phyloP scores from a whole-genome alignment of 2,113 vertebrate genomes.

The Aegypius monachus region DNA sequence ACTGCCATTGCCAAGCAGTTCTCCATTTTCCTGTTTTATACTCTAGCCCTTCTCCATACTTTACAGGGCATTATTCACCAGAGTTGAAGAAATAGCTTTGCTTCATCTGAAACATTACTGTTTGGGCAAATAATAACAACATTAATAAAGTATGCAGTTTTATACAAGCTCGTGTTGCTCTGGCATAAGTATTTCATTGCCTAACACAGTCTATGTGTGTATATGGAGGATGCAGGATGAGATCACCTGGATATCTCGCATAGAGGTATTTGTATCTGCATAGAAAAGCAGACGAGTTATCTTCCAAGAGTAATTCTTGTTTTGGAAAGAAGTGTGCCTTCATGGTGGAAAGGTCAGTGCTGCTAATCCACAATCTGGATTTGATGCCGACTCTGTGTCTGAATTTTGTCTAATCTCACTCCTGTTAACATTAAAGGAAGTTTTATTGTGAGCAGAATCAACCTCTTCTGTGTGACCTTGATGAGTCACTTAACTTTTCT shows the following conservation, averaged over 20 bases:
- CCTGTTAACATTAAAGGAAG: neutral
- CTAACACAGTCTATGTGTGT: neutral
- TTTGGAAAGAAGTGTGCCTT: neutral
- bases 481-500: neutral
- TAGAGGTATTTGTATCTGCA: neutral
- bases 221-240: neutral
- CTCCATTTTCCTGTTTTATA: neutral
- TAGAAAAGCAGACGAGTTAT: neutral
- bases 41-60: neutral
- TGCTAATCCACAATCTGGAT: neutral
- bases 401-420: neutral
- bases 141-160: neutral
- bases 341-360: neutral
- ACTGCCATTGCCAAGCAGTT: neutral
- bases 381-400: neutral
- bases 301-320: neutral
- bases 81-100: neutral
- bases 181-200: neutral
- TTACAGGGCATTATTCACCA: neutral
- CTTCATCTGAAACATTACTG: neutral
- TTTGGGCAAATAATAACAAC: neutral
- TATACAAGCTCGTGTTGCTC: neutral
- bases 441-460: neutral
- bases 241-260: neutral
- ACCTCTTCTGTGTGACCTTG: constrained; percentile 4